Conservation (phyloP, 1,140 invertebrate genomes). For the Rhopalosiphum padi region DNA sequence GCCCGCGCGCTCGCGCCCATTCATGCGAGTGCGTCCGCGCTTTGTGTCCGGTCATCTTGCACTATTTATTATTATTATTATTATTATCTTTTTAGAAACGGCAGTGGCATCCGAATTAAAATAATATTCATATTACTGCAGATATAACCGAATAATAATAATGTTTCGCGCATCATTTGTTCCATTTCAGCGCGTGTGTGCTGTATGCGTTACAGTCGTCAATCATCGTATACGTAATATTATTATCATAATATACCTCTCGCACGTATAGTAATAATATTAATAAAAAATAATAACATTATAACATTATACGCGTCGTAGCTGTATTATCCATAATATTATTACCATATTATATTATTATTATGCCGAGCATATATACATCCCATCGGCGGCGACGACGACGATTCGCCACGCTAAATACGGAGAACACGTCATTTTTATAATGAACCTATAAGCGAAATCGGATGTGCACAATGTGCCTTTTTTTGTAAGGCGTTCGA, state of each 20-base stretch:
- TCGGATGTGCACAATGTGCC: neutral
- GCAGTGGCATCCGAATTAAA: neutral
- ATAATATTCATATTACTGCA: neutral
- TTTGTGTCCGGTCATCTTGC: constrained; percentile 52
- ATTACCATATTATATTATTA: neutral
- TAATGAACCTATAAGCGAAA: neutral
- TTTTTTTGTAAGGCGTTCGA: neutral
- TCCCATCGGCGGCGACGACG: neutral
- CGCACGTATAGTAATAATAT: neutral
- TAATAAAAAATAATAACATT: neutral
- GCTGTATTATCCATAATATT: neutral
- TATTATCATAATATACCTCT: neutral
- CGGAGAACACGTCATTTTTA: neutral
- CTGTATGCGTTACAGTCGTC: neutral
- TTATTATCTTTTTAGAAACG: neutral
- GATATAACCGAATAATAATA: neutral
- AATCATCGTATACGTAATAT: neutral
- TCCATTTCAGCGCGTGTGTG: neutral
- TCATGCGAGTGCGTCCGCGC: constrained; percentile 55
- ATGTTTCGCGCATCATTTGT: neutral
- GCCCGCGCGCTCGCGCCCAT: constrained; percentile 31
- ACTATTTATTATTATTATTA: constrained; percentile 42
- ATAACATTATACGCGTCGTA: neutral
- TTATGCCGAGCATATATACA: too few relatives aligned
- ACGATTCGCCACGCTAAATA: neutral